Evolutionary conservation across 2,113 vertebrate genomes (phyloP), one percentile per base, ranked within the genome.

Genomic region (Pluvialis apricaria): DNA sequence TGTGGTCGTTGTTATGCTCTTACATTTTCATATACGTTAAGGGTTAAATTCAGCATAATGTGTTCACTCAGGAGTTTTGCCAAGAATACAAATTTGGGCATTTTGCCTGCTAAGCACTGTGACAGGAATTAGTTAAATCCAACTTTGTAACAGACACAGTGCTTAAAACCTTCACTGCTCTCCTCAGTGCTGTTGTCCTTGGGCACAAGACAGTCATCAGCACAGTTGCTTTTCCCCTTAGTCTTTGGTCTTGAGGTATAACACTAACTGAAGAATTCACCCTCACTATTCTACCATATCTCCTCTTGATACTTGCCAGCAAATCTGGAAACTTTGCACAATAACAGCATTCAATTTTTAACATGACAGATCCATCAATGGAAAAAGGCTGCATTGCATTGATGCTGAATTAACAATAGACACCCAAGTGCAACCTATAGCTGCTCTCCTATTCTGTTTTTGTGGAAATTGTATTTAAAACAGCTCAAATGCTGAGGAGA

Each of bases 51-150:
- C 82, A 83, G 83, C 70, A 29, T 60, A 44, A 75, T 3, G 8
- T 66, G 58, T 47, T 72, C 62, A n/a, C 24, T 73, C n/a, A 73
- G 89, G 29, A 91, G 29, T 92, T 92, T 83, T 92, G 71, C 76
- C 92, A 96, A 90, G 90, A 88, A 58, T 14, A 87, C 79, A 38
- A 70, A 86, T 81, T 88, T 78, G 55, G 90, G 82, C 71, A 78
- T 78, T 86, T 92, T 92, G 38, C 65, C 76, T 61, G n/a, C 51
- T 81, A 86, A 85, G 42, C 72, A 52, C 68, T 92, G 82, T 83
- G 82, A 92, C 68, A 86, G 38, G 79, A 95, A 88, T 90, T 88
- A 93, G 92, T 92, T 92, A 96, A 95, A 93, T 83, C 76, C 64
- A 83, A 88, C 88, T 94, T 88, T 83, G 71, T 84, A 92, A 94